phyloP scores from a whole-genome alignment of 2,113 vertebrate species.

The Mirounga angustirostris region DNA sequence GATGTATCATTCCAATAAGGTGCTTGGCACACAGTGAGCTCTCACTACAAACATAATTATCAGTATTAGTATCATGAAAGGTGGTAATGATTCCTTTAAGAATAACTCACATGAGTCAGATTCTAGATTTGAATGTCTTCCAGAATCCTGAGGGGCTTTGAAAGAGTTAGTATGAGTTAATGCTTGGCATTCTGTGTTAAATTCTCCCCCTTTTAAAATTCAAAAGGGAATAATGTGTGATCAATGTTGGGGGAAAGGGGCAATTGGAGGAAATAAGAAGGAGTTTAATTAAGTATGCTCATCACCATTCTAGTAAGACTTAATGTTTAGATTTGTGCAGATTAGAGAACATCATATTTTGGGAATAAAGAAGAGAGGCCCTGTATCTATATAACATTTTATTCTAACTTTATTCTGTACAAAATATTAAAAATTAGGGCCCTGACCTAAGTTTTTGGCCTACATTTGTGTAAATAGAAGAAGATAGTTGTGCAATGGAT shows the following conservation, averaged over 20 bases:
- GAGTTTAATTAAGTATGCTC: neutral
- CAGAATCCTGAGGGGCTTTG: neutral
- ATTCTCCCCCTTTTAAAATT: neutral
- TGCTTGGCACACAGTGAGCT: neutral
- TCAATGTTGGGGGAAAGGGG: neutral
- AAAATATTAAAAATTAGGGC: neutral
- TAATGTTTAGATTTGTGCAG: neutral
- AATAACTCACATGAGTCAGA: neutral
- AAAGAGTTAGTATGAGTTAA: conserved; percentile 33
- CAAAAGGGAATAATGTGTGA: neutral
- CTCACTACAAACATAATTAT: neutral
- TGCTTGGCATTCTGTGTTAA: conserved; percentile 1
- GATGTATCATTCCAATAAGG: neutral
- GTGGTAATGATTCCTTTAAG: neutral
- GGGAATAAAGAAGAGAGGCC: neutral
- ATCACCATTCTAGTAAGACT: neutral
- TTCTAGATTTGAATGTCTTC: conserved; percentile 37
- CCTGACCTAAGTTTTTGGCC: neutral
- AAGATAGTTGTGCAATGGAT: neutral
- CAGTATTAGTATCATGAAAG: neutral
- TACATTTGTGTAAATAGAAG: neutral
- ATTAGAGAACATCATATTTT: neutral
- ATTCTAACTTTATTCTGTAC: neutral
- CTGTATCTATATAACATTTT: neutral
- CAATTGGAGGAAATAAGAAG: neutral